Conservation (phyloP, 53 echinoderm and acorn worm species). For the Astropecten irregularis region DNA sequence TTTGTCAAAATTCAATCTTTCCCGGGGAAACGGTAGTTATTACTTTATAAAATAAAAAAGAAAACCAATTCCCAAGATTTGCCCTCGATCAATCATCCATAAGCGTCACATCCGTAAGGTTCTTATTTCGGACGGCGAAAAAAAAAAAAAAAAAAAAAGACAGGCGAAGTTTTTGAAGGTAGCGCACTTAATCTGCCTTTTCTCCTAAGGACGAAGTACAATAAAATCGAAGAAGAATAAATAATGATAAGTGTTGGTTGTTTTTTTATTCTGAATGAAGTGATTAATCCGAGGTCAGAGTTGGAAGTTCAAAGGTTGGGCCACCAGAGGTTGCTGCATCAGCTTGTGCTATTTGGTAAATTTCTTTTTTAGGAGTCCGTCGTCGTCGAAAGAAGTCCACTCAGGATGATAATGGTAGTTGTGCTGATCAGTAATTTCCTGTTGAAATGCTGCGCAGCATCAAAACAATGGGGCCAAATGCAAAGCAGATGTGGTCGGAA, state of each 20-base stretch:
- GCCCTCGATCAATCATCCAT: neutral
- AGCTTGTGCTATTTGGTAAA: neutral
- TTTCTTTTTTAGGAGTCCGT: neutral
- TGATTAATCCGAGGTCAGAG: neutral
- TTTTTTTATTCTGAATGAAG: no score
- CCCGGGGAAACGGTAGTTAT: neutral
- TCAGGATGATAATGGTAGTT: neutral
- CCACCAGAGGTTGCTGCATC: neutral
- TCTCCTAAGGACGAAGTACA: no score
- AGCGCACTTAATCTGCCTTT: no score
- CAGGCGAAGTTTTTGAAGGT: no score
- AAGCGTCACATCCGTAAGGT: no score
- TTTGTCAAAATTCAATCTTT: no score
- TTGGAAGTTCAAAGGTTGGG: slow-evolving; percentile 1
- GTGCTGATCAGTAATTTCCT: slow-evolving; percentile 30
- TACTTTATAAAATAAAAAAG: neutral
- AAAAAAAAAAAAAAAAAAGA: no score
- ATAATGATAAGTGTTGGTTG: no score
- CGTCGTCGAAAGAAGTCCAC: neutral
- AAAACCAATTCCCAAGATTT: neutral
- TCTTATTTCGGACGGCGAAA: no score
- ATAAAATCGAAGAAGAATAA: no score
- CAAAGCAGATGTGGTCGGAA: slow-evolving; percentile 3
- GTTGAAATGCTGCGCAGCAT: neutral
- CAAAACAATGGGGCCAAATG: slow-evolving; percentile 33